Percentiles rank a stretch among this genome's conserved stretches.
Evolutionary conservation across 2,113 vertebrate genomes (phyloP).

Genomic region (Brevimyrus niger): DNA sequence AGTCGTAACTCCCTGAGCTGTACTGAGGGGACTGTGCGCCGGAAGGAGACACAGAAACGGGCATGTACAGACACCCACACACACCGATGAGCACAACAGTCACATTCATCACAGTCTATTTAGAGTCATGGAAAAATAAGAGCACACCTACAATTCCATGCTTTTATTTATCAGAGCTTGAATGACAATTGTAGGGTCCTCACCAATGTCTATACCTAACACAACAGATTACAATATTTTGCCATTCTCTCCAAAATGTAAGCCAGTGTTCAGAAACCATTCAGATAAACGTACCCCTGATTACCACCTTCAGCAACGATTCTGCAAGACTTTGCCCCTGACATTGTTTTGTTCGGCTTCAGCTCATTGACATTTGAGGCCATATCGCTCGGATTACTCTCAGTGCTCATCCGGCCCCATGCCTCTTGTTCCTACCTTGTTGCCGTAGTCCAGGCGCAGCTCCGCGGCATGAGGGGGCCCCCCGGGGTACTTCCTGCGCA

Average conservation of each 20-base stretch:
- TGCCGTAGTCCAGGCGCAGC: conserved; percentile 38
- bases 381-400: not conserved
- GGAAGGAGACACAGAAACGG: conserved; percentile 10
- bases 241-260: not conserved
- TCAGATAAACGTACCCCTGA: not conserved
- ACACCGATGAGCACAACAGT: not conserved
- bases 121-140: not conserved
- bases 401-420: not conserved
- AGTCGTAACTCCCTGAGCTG: conserved; percentile 96
- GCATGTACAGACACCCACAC: not conserved
- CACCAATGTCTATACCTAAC: not conserved
- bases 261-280: not conserved
- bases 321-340: not conserved
- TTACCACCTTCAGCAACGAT: not conserved
- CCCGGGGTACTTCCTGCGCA: conserved; percentile 51
- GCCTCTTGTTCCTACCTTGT: conserved; percentile 47
- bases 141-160: not conserved
- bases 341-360: not conserved
- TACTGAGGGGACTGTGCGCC: conserved; percentile 80
- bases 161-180: not conserved
- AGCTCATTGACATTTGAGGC: not conserved
- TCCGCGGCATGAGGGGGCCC: conserved; percentile 52
- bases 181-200: not conserved
- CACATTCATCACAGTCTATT: not conserved
- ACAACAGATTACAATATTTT: not conserved